phyloP scores from a whole-genome alignment of 2,888 invertebrate genomes.

The Antheraea assamensis region DNA sequence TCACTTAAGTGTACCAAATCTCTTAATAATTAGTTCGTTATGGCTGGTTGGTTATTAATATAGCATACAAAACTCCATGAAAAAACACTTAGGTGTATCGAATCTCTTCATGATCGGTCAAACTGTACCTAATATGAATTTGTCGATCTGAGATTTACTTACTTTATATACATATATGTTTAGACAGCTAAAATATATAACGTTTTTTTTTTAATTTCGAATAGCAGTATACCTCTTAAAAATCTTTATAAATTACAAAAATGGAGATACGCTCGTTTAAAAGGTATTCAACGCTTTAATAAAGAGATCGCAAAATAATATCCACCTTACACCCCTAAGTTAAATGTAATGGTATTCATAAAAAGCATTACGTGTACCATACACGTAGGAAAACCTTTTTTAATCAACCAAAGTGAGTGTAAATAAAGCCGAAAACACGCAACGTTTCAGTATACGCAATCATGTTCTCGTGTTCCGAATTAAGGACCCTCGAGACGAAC shows the following conservation, averaged over 20 bases:
- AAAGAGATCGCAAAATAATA: neutral
- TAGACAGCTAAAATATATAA: too few relatives aligned
- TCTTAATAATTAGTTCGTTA: too few relatives aligned
- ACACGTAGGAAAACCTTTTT: conserved; percentile 14
- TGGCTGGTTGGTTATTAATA: too few relatives aligned
- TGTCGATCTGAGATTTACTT: too few relatives aligned
- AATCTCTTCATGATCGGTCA: too few relatives aligned
- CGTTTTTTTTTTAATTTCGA: too few relatives aligned
- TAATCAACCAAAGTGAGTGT: conserved; percentile 16
- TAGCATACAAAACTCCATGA: too few relatives aligned
- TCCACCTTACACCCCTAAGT: neutral
- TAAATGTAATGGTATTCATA: conserved; percentile 6
- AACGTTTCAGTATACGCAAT: conserved; percentile 9
- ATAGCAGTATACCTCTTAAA: neutral
- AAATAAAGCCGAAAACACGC: conserved; percentile 6
- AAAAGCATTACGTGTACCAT: neutral
- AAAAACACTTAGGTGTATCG: too few relatives aligned
- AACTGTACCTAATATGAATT: too few relatives aligned
- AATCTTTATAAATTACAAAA: neutral
- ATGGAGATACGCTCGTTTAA: neutral
- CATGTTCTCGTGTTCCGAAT: conserved; percentile 11
- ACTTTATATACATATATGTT: too few relatives aligned
- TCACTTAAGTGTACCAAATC: too few relatives aligned
- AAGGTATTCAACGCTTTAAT: neutral
- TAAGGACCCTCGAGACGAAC: neutral